Percentiles rank a stretch among this genome's conserved stretches.
phyloP scores from a whole-genome alignment of 2,888 invertebrate genomes.

The Trissolcus japonicus region DNA sequence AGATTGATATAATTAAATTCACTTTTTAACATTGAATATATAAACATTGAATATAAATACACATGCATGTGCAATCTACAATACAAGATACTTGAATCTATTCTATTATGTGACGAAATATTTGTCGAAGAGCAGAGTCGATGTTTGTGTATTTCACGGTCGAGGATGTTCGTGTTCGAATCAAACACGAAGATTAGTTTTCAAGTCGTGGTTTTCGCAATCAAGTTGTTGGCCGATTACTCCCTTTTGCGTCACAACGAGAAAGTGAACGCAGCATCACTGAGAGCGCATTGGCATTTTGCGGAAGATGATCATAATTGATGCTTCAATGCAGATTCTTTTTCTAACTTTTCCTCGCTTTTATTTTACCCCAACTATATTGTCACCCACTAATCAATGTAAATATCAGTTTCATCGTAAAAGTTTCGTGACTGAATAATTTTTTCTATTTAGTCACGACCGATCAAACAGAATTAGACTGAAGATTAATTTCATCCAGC shows the following conservation, averaged over 20 bases:
- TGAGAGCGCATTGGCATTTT: conserved; percentile 63
- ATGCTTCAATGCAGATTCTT: conserved; percentile 32
- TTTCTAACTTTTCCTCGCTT: conserved; percentile 19
- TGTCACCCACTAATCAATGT: conserved; percentile 26
- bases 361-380: conserved; percentile 28
- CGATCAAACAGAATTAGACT: not conserved
- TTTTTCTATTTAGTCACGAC: not conserved
- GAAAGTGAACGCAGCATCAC: conserved; percentile 58
- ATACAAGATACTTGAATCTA: not conserved
- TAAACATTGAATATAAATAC: too few species aligned
- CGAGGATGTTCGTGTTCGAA: conserved; percentile 59
- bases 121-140: not conserved
- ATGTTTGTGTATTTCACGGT: conserved; percentile 55
- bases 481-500: not conserved
- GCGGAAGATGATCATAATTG: conserved; percentile 60
- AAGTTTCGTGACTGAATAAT: not conserved
- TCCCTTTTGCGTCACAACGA: conserved; percentile 61
- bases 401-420: conserved; percentile 2
- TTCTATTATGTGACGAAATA: not conserved
- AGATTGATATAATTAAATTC: too few species aligned
- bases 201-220: conserved; percentile 60
- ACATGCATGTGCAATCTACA: too few species aligned
- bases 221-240: conserved; percentile 59
- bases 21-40: too few species aligned
- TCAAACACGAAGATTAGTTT: conserved; percentile 55